Base-by-base conservation (phyloP, 2,113 vertebrate genomes). In the Helogale parvula region DNA sequence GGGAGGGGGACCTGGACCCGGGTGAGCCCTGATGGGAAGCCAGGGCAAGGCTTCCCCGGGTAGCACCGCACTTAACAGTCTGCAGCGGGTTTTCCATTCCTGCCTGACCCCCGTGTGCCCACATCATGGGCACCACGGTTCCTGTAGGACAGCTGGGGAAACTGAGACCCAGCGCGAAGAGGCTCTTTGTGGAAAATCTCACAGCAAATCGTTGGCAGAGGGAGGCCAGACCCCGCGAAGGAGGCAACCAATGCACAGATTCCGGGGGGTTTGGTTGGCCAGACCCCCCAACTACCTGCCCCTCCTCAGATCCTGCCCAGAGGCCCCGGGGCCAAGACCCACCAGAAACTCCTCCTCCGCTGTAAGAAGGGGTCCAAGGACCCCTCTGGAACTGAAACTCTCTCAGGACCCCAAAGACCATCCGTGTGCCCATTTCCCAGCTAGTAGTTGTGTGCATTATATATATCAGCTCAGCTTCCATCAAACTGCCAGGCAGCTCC, bases 111-210 rank as follows among this genome's bases (percentile, higher is more conserved):
- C 16, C 5, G 66, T 2, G 12, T 33, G 47, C 23, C 29, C n/a
- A 5, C 47, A 8, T 15, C 14, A 41, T 38, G 60, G 10, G 25
- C 31, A 38, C 31, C 2, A 0, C 3, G 3, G 31, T 71, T n/a
- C 87, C 11, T 7, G 0, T 15, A 1, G 1, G 47, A 80, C 29
- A 2, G 38, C 52, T 52, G 82, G 74, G 60, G 76, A 93, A 77
- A 74, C 69, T 77, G 95, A 83, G 41, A 21, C 92, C 72, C 63
- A 3, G 63, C 38, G 29, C 47, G 50, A 50, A 17, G 47, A 54
- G 45, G 57, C 31, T 23, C 47, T 90, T 71, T 86, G 93, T 47
- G 33, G 33, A 71, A 81, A 33, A 91, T n/a, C 52, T 86, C 79
- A 31, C 11, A 38, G 71, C 3, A 8, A 21, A 29, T 1, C 52